phyloP scores from a whole-genome alignment of 2,888 invertebrate genomes.

The Rhodophaea formosa region DNA sequence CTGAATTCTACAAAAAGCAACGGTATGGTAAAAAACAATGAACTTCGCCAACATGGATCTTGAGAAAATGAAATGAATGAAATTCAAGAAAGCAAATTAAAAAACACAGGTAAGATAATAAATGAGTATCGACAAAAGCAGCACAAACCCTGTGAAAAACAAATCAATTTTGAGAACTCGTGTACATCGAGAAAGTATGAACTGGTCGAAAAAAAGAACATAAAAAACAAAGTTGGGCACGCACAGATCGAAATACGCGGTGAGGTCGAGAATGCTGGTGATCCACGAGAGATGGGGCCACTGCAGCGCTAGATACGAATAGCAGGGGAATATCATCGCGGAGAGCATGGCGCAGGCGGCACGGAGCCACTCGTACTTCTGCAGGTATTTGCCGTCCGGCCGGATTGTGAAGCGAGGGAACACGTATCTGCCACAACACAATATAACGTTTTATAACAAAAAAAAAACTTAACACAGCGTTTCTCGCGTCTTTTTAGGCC shows the following conservation, averaged over 20 bases:
- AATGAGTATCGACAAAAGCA: too few relatives aligned
- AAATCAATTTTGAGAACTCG: too few relatives aligned
- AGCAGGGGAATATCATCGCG: constrained; percentile 52
- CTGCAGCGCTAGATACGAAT: constrained; percentile 54
- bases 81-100: too few relatives aligned
- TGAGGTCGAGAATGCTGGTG: constrained; percentile 43
- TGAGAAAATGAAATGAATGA: too few relatives aligned
- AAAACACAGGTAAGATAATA: too few relatives aligned
- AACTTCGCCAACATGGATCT: too few relatives aligned
- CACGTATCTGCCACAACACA: constrained; percentile 47
- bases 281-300: constrained; percentile 43
- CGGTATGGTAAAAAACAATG: too few relatives aligned
- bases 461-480: too few relatives aligned
- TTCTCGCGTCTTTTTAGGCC: too few relatives aligned
- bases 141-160: too few relatives aligned
- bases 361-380: constrained; percentile 57
- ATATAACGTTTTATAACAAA: neutral
- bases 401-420: constrained; percentile 68
- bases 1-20: constrained; percentile 44
- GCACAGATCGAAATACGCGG: constrained; percentile 60
- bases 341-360: constrained; percentile 51
- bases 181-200: too few relatives aligned
- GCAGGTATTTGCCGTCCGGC: constrained; percentile 56
- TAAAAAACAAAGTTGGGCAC: neutral
- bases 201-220: too few relatives aligned